These are phyloP conservation scores for Drosophila rufa DNA, from an alignment of 1,140 invertebrate genomes.

Conservation along the genomic window DNA sequence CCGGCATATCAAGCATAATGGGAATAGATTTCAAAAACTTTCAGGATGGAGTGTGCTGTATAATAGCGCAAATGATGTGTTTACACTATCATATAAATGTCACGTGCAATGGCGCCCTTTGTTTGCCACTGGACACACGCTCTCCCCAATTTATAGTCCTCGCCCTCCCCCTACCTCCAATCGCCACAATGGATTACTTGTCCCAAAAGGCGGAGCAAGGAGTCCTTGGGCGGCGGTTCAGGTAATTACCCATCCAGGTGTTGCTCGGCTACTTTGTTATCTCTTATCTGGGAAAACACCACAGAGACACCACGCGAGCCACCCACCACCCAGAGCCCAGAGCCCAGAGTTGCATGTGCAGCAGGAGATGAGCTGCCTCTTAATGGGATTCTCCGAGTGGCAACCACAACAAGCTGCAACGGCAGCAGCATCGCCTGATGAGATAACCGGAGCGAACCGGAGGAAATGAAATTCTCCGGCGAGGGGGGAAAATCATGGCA, in stretches of 20 bases:
- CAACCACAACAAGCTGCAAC: slow-evolving; percentile 43
- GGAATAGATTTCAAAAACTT: slow-evolving; percentile 80
- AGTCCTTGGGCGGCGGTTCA: slow-evolving; percentile 21
- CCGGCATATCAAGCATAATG: slow-evolving; percentile 71
- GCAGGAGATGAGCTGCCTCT: slow-evolving; percentile 53
- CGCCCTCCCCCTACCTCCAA: background rate
- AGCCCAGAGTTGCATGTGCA: slow-evolving; percentile 28
- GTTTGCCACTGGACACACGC: slow-evolving; percentile 67
- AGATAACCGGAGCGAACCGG: slow-evolving; percentile 17
- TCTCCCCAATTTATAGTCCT: slow-evolving; percentile 61
- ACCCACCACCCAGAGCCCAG: background rate
- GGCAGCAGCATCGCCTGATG: slow-evolving; percentile 22
- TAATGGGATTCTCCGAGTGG: slow-evolving; percentile 51
- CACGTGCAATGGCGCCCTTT: slow-evolving; percentile 76
- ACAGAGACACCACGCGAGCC: slow-evolving; percentile 16
- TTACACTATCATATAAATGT: slow-evolving; percentile 84
- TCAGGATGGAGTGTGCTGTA: slow-evolving; percentile 70
- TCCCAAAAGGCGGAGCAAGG: slow-evolving; percentile 13
- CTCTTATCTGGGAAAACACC: slow-evolving; percentile 59
- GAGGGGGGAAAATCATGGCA: slow-evolving; percentile 21
- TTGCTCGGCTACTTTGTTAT: slow-evolving; percentile 65
- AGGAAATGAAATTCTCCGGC: slow-evolving; percentile 48
- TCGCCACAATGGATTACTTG: slow-evolving; percentile 63
- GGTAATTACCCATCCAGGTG: slow-evolving; percentile 60
- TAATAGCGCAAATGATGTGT: slow-evolving; percentile 83